phyloP scores from a whole-genome alignment of 2,797 vertebrate species.

The Potorous gilbertii region DNA sequence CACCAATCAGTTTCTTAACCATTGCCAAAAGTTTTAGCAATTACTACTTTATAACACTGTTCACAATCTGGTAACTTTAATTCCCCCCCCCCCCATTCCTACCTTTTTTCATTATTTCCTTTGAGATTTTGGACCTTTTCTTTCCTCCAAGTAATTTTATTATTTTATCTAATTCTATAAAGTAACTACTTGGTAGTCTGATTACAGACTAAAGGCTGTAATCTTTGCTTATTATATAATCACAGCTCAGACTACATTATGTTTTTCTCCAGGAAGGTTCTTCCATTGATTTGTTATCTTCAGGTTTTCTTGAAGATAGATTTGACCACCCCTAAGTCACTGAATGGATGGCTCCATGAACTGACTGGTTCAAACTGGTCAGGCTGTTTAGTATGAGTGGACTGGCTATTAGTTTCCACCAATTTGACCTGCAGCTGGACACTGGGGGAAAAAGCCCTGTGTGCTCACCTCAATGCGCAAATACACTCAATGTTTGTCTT shows the following conservation, averaged over 20 bases:
- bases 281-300: neutral
- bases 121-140: neutral
- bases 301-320: neutral
- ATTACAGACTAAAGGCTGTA: neutral
- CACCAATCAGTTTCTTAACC: neutral
- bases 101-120: neutral
- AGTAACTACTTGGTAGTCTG: neutral
- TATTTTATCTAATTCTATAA: neutral
- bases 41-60: neutral
- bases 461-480: neutral
- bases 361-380: neutral
- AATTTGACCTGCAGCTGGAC: neutral
- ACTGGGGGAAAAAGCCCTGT: neutral
- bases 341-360: neutral
- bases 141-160: neutral
- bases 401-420: neutral
- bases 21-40: neutral
- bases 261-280: neutral
- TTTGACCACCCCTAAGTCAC: neutral
- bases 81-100: neutral
- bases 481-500: neutral
- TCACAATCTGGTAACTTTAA: neutral
- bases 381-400: neutral
- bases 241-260: neutral
- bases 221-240: neutral